Conservation (phyloP, 2,888 invertebrate genomes). For the Lepidochitona cinerea region DNA sequence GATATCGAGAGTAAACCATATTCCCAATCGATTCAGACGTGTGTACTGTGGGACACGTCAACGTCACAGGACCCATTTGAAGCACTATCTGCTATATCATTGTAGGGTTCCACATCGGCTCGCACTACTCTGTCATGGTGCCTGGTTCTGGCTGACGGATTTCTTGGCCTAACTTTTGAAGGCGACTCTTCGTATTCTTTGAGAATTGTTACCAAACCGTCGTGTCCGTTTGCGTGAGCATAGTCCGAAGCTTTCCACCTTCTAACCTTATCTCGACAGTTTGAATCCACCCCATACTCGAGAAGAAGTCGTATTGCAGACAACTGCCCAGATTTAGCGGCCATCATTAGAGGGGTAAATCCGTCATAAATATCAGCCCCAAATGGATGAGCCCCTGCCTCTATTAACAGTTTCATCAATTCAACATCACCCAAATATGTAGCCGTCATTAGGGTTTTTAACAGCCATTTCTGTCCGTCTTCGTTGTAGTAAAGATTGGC, state of each 20-base stretch:
- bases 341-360: slow-evolving; percentile 4
- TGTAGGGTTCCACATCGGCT: not conserved
- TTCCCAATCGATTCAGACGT: not conserved
- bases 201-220: not conserved
- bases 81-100: not conserved
- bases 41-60: not conserved
- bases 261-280: not conserved
- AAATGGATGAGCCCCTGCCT: not conserved
- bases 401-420: slow-evolving; percentile 3
- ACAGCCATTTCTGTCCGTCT: not conserved
- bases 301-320: not conserved
- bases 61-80: slow-evolving; percentile 2
- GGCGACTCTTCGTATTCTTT: slow-evolving; percentile 3
- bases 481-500: not conserved
- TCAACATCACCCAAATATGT: not conserved
- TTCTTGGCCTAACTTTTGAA: not conserved
- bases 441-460: not conserved
- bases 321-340: not conserved
- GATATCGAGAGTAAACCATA: no score
- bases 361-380: slow-evolving; percentile 1
- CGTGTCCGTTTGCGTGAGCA: not conserved
- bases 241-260: slow-evolving; percentile 2
- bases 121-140: not conserved
- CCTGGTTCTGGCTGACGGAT: not conserved
- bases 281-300: not conserved